Evolutionary conservation across 2,888 invertebrate species (phyloP), one percentile per base, ranked within the genome.

Genomic region (Ectemnius continuus): DNA sequence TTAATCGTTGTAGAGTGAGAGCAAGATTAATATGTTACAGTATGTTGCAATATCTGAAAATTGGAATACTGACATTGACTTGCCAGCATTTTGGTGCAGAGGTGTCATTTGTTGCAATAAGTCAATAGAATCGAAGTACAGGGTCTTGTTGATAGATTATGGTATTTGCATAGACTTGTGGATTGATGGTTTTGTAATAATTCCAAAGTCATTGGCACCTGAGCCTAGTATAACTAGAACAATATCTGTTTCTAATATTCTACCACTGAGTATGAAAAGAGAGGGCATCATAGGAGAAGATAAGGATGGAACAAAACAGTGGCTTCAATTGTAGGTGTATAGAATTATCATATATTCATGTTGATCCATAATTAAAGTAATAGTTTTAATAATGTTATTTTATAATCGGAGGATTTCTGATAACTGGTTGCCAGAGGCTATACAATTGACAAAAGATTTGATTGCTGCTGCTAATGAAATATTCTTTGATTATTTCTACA

Each of bases 401-500:
- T 1, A 28, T 2, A 52, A 14, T 65, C 16, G 18, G 57, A 81
- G 81, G 13, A n/a, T 80, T 64, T 58, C 23, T 36, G 26, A 76
- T 3, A 67, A 85, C 28, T 90, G 90, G 90, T 79, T 80, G 16
- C 57, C 69, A 8, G 62, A 61, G 26, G 84, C 86, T 5, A 74
- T 87, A 2, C 45, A 79, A 61, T 84, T 87, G 6, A 79, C 81
- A 0, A 88, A 75, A 69, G 77, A 87, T 26, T 73, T 86, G 18
- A 66, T 90, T 59, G 36, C 61, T 6, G 75, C 73, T 4, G 83
- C 90, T 1, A 70, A 62, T 4, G 74, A 70, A 63, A 71, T 83
- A 20, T 88, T 84, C 72, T 90, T 89, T 64, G 80, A 89, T 62
- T 75, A 76, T 47, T 46, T 83, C 57, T 81, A 75, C 3, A 61